Evolutionary conservation across 1,140 invertebrate genomes (phyloP).

Genomic region (Saccostrea echinata): DNA sequence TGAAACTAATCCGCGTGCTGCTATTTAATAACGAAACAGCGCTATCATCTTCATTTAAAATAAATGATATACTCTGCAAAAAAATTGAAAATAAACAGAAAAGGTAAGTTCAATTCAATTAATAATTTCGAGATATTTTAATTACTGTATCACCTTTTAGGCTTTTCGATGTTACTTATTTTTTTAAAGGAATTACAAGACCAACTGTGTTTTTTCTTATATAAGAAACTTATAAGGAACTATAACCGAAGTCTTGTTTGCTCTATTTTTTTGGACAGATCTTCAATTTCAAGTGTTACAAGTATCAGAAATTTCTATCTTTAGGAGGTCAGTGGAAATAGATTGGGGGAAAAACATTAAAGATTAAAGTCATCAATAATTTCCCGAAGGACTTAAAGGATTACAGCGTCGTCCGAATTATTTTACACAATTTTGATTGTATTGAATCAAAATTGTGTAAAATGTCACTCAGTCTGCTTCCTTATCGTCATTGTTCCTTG

Average conservation of each 20-base stretch:
- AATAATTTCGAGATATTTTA: not conserved
- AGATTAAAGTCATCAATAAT: not conserved
- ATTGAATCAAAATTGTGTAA: slow-evolving; percentile 11
- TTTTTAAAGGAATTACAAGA: not conserved
- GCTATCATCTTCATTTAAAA: slow-evolving; percentile 22
- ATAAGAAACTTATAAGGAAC: too few relatives aligned
- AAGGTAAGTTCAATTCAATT: not conserved
- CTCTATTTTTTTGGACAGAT: not conserved
- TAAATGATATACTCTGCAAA: slow-evolving; percentile 6
- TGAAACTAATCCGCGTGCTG: slow-evolving; percentile 19
- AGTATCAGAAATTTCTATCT: not conserved
- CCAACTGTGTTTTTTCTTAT: too few relatives aligned
- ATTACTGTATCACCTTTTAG: not conserved
- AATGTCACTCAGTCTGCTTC: not conserved
- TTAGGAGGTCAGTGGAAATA: not conserved
- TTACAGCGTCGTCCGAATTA: not conserved
- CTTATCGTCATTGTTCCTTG: not conserved
- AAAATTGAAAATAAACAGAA: not conserved
- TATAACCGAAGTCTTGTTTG: not conserved
- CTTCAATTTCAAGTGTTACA: not conserved
- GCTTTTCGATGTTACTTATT: not conserved
- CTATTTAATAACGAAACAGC: slow-evolving; percentile 26
- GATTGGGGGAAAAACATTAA: not conserved
- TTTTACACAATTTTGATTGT: not conserved
- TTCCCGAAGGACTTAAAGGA: not conserved